These are phyloP conservation scores for Peromyscus maniculatus DNA, from an alignment of 2,113 vertebrate genomes.

Conservation along the genomic window DNA sequence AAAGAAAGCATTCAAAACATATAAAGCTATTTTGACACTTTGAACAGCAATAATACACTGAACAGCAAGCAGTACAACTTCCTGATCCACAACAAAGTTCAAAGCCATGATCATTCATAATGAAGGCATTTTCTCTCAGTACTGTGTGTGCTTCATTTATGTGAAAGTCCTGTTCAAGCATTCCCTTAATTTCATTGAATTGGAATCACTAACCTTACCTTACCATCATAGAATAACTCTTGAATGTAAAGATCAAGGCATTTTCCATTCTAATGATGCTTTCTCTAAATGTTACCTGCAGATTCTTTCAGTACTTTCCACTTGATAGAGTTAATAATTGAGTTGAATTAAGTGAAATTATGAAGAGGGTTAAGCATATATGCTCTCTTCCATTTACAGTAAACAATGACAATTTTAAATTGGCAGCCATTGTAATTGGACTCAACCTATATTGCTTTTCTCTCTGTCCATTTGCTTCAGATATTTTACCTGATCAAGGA, in stretches of 20 bases:
- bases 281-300: not conserved
- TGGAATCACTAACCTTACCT: not conserved
- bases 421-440: conserved; percentile 2
- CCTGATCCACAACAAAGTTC: not conserved
- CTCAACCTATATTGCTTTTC: not conserved
- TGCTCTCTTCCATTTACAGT: not conserved
- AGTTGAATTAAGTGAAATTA: conserved; percentile 46
- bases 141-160: not conserved
- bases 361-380: conserved; percentile 36
- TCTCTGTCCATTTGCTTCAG: not conserved
- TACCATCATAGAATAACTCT: not conserved
- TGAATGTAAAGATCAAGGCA: not conserved
- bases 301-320: conserved; percentile 26
- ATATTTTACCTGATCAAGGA: not conserved
- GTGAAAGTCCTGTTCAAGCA: not conserved
- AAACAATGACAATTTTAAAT: not conserved
- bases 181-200: not conserved
- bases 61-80: not conserved
- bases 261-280: not conserved
- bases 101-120: not conserved
- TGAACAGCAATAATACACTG: not conserved
- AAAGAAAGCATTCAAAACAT: not conserved
- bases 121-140: not conserved
- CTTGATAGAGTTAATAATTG: not conserved
- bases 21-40: not conserved